Percentiles rank a stretch among this genome's conserved stretches.
Evolutionary conservation across 2,888 invertebrate genomes (phyloP).

Genomic region (Cryptus viduatorius): DNA sequence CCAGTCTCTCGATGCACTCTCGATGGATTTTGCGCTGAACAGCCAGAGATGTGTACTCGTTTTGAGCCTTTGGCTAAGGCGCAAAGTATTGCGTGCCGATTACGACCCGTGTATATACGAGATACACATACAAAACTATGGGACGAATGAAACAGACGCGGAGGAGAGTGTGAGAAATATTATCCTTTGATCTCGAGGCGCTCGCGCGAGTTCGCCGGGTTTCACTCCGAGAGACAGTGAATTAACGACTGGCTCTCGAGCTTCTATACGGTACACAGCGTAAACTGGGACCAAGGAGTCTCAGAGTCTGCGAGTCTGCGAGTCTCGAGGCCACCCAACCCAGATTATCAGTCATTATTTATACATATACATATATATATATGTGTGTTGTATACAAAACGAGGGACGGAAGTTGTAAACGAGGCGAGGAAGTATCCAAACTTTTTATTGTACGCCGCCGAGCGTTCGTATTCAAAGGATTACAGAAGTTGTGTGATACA

Average conservation of each 20-base stretch:
- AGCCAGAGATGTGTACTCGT: constrained; percentile 40
- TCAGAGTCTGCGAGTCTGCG: constrained; percentile 65
- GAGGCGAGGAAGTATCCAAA: constrained; percentile 68
- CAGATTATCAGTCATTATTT: constrained; percentile 76
- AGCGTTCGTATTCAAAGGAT: neutral
- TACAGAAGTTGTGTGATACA: neutral
- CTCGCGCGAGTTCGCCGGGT: constrained; percentile 70
- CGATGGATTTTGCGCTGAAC: constrained; percentile 53
- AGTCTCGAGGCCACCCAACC: constrained; percentile 73
- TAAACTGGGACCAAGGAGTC: constrained; percentile 32
- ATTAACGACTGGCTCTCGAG: constrained; percentile 77
- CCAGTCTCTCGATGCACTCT: constrained; percentile 58
- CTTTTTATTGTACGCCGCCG: constrained; percentile 1
- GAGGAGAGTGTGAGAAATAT: constrained; percentile 80
- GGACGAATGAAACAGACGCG: constrained; percentile 40
- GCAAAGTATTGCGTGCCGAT: constrained; percentile 79
- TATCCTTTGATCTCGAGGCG: constrained; percentile 81
- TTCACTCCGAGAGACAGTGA: constrained; percentile 78
- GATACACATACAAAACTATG: constrained; percentile 3
- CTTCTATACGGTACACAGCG: constrained; percentile 38
- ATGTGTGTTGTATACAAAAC: constrained; percentile 31
- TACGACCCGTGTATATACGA: constrained; percentile 63
- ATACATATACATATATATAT: constrained; percentile 28
- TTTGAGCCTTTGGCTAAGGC: constrained; percentile 61
- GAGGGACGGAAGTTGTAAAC: constrained; percentile 76